Evolutionary conservation across 2,113 vertebrate genomes (phyloP), one percentile per base, ranked within the genome.

Genomic region (Phrynocephalus versicolor): DNA sequence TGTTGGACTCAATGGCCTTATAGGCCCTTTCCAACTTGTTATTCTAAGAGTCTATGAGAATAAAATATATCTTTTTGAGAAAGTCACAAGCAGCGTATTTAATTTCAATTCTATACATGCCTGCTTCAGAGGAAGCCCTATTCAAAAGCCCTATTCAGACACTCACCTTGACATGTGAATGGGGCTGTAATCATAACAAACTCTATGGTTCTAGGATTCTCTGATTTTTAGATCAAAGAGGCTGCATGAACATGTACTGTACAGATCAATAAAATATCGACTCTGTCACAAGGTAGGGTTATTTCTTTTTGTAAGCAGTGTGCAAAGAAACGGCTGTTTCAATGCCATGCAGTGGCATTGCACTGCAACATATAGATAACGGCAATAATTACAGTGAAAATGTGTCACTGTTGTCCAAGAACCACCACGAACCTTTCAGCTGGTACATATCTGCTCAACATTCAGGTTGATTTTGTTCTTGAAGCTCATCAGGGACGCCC

Each of bases 281-380:
- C 33, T 78, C 41, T 12, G 18, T 58, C 35, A n/a, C 57, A 18
- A 73, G 25, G 27, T 45, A 1, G 15, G 62, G 83, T n/a, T n/a
- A 41, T 85, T 65, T 51, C 10, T 51, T 51, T 51, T 33, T 27
- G 41, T 64, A 45, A 12, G 27, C 82, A 77, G 62, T 12, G 5
- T 62, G 51, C 37, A 45, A 75, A 25, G 30, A 16, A 6, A 82
- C 33, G 85, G 30, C 8, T 33, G 8, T 77, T 85, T 80, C 81
- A 70, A 3, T 81, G 30, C 2, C 23, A 27, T 4, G 70, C 41
- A n/a, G 72, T 0, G 0, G 85, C 41, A 79, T 80, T 0, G 0
- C 83, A 87, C 1, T 62, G 27, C 35, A 84, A 39, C 2, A 82
- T 69, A 55, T 35, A 55, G 83, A 83, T 62, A 37, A 80, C 45